A percentile compares a stretch with the other conserved stretches of the same genome.
Conservation (phyloP, 2,113 vertebrate species). For the Theristicus caerulescens region DNA sequence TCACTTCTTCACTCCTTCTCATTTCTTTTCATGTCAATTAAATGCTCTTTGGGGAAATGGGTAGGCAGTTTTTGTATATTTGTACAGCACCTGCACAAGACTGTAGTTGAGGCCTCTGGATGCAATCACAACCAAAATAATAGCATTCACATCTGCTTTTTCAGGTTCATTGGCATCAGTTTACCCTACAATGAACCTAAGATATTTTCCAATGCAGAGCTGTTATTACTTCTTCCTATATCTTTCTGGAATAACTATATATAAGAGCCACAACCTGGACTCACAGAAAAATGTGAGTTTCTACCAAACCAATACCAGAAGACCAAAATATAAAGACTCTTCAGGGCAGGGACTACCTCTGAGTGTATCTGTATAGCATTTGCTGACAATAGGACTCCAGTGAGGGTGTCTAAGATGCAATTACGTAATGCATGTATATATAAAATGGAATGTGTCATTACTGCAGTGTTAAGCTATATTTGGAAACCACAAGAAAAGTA, state of each 20-base stretch:
- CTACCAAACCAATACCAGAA: background rate
- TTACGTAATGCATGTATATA: slow-evolving; percentile 27
- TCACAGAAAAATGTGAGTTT: background rate
- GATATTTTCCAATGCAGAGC: background rate
- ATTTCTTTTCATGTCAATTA: background rate
- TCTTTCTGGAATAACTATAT: background rate
- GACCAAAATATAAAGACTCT: background rate
- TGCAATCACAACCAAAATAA: background rate
- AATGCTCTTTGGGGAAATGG: background rate
- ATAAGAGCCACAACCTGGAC: background rate
- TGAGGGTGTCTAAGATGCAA: background rate
- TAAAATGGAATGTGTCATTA: slow-evolving; percentile 38
- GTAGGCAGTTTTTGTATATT: background rate
- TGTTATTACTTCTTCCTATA: background rate
- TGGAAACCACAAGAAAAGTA: slow-evolving; percentile 24
- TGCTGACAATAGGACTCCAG: background rate
- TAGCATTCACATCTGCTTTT: background rate
- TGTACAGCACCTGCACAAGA: background rate
- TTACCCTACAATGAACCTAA: background rate
- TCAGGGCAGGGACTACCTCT: background rate
- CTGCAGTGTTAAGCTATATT: slow-evolving; percentile 43
- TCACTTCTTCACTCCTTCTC: background rate
- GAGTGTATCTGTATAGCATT: background rate
- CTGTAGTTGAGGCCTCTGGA: background rate
- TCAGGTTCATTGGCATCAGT: background rate